Evolutionary conservation across 1,140 invertebrate species (phyloP).

Genomic region (Glossosoma conforme): DNA sequence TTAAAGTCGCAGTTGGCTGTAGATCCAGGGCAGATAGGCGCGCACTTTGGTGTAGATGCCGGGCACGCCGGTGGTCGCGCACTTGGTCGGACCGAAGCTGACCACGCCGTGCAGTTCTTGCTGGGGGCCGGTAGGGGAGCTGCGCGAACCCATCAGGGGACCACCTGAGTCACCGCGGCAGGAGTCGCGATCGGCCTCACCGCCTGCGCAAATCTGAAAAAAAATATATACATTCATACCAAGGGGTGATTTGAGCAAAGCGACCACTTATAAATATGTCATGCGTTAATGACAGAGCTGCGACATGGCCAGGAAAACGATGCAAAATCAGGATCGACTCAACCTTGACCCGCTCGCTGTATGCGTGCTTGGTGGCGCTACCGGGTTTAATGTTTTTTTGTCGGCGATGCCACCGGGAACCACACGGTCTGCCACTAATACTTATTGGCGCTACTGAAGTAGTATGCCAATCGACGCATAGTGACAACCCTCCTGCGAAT

Average conservation of each 20-base stretch:
- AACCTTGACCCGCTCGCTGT: too few relatives aligned
- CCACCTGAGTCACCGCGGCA: slow-evolving; percentile 53
- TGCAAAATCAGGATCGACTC: slow-evolving; percentile 40
- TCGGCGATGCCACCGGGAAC: too few relatives aligned
- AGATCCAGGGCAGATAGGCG: slow-evolving; percentile 53
- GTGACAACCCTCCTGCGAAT: too few relatives aligned
- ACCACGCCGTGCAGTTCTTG: slow-evolving; percentile 55
- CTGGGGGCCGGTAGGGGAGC: slow-evolving; percentile 32
- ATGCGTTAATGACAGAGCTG: slow-evolving; percentile 53
- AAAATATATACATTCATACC: too few relatives aligned
- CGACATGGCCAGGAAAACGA: too few relatives aligned
- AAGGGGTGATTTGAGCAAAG: slow-evolving; percentile 37
- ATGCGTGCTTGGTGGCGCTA: too few relatives aligned
- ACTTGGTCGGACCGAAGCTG: slow-evolving; percentile 54
- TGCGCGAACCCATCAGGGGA: slow-evolving; percentile 49
- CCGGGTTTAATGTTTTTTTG: too few relatives aligned
- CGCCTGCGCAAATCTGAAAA: slow-evolving; percentile 65
- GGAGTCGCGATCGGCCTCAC: slow-evolving; percentile 51
- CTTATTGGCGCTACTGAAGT: too few relatives aligned
- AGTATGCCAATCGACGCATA: too few relatives aligned
- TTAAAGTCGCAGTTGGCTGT: slow-evolving; percentile 34
- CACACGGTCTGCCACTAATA: too few relatives aligned
- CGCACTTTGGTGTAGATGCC: slow-evolving; percentile 58
- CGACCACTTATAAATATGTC: slow-evolving; percentile 41
- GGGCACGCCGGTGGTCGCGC: slow-evolving; percentile 50